Percentiles rank a stretch among this genome's conserved stretches.
phyloP scores from a whole-genome alignment of 2,797 vertebrate species.

The Lepus townsendii region DNA sequence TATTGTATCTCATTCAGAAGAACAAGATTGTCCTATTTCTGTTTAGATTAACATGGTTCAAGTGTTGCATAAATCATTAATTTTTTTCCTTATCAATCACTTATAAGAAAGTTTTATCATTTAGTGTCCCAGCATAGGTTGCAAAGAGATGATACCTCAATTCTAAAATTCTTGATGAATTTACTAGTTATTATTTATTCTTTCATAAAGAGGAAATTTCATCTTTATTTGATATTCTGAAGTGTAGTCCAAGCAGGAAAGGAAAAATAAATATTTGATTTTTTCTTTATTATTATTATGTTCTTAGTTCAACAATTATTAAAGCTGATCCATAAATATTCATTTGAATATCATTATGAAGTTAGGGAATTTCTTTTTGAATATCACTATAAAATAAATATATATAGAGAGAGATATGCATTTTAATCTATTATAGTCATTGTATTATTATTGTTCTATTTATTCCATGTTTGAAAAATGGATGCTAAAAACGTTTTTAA shows the following conservation, averaged over 20 bases:
- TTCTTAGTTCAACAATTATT: neutral
- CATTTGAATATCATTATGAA: constrained; percentile 35
- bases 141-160: neutral
- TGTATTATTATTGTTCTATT: neutral
- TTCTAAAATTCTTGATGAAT: constrained; percentile 44
- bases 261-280: neutral
- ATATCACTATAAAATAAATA: neutral
- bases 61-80: neutral
- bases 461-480: constrained; percentile 31
- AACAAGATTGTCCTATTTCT: neutral
- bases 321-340: neutral
- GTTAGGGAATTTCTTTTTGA: neutral
- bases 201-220: neutral
- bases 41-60: neutral
- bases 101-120: constrained; percentile 11
- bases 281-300: neutral
- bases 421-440: neutral
- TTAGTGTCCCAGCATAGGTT: constrained; percentile 11
- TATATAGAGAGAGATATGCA: neutral
- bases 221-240: neutral
- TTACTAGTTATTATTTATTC: constrained; percentile 31
- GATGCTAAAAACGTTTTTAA: neutral
- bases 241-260: neutral
- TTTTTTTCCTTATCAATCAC: neutral
- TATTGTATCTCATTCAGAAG: neutral